Evolutionary conservation across 1,140 invertebrate genomes (phyloP), one percentile per base, ranked within the genome.

Genomic region (Lepidurus arcticus): DNA sequence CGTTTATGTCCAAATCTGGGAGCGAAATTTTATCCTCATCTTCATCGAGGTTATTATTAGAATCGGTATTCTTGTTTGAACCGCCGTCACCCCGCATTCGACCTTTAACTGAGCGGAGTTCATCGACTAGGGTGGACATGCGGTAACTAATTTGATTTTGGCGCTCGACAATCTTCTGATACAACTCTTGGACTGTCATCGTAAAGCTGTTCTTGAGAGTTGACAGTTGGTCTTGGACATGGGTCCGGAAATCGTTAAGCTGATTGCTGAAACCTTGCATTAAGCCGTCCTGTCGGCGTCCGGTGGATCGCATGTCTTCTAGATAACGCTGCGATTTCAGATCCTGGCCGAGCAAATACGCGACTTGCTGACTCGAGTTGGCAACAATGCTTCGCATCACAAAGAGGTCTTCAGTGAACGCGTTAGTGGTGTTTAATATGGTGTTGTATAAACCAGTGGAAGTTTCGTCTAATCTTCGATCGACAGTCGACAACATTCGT

Each of bases 141-240:
- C 78, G 78, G 44, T 78, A 78, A 45, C 73, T 44, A 21, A 78
- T 78, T 34, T 73, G 42, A 45, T 78, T 78, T 47, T 78, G 78
- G 0, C 78, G 42, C 5, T 78, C 78, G 10, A 78, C 78, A 16
- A 78, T 47, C 45, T 78, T 78, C 44, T 47, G 73, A 16, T 78
- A 78, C 9, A 78, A 74, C 16, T 78, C 78, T 44, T 78, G 74
- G 44, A 78, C 78, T 24, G 73, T 74, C 44, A 74, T 44, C 9
- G 73, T 24, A 42, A 78, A 78, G 42, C 73, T 16, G 16, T 73
- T 75, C 24, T 74, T 21, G 26, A 78, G 74, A 21, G 42, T 75
- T 43, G 26, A 75, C 42, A 78, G n/a, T 44, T 78, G 78, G 43
- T 78, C 78, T 47, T 74, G 73, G 24, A 78, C 78, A 7, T 75